A percentile compares a stretch with the other conserved stretches of the same genome.
These are phyloP conservation scores for Andrena fulva DNA, from an alignment of 2,888 invertebrate species.

Conservation along the genomic window DNA sequence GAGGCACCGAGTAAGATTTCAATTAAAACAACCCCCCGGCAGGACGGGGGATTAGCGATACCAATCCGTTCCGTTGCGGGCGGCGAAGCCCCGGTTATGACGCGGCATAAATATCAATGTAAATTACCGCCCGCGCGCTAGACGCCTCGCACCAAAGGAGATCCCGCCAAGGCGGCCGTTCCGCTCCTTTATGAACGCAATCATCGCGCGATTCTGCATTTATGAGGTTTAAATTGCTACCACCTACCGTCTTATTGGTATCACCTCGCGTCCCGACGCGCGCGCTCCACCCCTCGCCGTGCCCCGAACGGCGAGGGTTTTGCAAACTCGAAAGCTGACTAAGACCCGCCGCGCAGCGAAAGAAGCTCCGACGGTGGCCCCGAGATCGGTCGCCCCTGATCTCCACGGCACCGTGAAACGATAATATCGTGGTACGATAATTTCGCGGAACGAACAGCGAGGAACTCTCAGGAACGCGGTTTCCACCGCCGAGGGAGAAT, in stretches of 20 bases:
- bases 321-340: too few species aligned
- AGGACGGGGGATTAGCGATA: conserved; percentile 82
- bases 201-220: conserved; percentile 79
- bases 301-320: too few species aligned
- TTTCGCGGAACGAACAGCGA: conserved; percentile 22
- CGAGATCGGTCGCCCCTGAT: conserved; percentile 5
- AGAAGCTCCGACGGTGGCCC: background rate
- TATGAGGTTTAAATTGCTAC: conserved; percentile 79
- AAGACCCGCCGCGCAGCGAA: background rate
- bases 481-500: conserved; percentile 71
- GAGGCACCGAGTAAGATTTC: conserved; percentile 82
- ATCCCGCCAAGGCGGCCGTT: conserved; percentile 61
- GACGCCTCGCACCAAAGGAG: conserved; percentile 51
- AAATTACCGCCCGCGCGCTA: conserved; percentile 77
- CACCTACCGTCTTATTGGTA: conserved; percentile 65
- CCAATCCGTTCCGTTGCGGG: conserved; percentile 80
- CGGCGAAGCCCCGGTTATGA: conserved; percentile 81
- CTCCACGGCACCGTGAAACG: conserved; percentile 40
- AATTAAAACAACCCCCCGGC: conserved; percentile 84
- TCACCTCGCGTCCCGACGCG: conserved; percentile 50
- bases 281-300: background rate
- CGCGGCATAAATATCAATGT: conserved; percentile 85
- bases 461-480: conserved; percentile 6
- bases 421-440: conserved; percentile 46
- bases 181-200: conserved; percentile 77